Base-by-base conservation (phyloP, 2,113 vertebrate species). In the Clinocottus analis region DNA sequence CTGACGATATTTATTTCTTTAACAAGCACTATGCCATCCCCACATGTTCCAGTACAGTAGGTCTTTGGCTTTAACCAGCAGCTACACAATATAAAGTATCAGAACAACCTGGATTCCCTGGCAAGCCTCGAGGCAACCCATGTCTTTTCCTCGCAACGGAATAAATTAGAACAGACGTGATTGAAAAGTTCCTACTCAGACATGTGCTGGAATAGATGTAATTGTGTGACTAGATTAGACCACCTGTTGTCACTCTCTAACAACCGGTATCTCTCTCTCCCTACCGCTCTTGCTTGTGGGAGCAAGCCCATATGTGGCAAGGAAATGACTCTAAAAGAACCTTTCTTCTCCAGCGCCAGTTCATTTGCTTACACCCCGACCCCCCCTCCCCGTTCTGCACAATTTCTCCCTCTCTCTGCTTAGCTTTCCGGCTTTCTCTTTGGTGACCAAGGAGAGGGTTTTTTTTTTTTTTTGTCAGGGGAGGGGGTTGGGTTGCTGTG, bases 301-400 rank as follows among this genome's bases (percentile, higher is more conserved):
- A 93, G 71, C 81, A 10, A 87, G 84, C 75, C 90, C 92, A 90
- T 89, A 91, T 92, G 87, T 87, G 89, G 70, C 62, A 27, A 69
- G 83, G 77, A 90, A 83, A 80, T 68, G 70, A 85, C 70, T 87
- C 71, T 86, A 85, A 92, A 90, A 82, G 80, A 87, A 72, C 80
- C 86, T 91, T 93, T 93, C 84, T 93, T 91, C 84, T 87, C 75
- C 55, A 69, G 79, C 55, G 77, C 25, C 83, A 82, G 72, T 87
- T 90, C 92, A 92, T 91, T 90, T 89, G 85, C 88, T 80, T 79
- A 82, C 85, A 66, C 33, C 75, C n/a, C n/a, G n/a, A n/a, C n/a
- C n/a, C n/a, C 83, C 67, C 83, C 74, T 61, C 77, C 73, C 66
- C 77, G 74, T 85, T 84, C 75, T 33, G 77, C 79, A 78, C 83